These are phyloP conservation scores for Machimus rusticus DNA, from an alignment of 2,888 invertebrate genomes.

Conservation along the genomic window DNA sequence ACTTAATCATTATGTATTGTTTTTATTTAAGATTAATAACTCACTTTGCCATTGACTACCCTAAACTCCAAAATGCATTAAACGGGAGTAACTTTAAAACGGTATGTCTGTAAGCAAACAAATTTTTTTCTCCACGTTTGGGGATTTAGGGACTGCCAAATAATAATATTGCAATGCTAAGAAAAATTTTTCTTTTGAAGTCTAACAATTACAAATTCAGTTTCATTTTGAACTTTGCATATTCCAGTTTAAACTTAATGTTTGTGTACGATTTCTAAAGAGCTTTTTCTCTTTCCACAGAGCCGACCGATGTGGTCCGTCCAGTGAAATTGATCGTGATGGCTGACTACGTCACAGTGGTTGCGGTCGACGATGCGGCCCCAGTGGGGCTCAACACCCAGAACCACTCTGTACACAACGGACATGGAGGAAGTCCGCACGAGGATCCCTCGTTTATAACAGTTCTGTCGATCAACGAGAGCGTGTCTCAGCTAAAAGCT, in stretches of 20 bases:
- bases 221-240: neutral
- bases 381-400: conserved; percentile 28
- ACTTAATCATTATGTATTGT: too few relatives aligned
- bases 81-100: too few relatives aligned
- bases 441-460: conserved; percentile 67
- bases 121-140: too few relatives aligned
- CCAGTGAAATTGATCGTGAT: conserved; percentile 38
- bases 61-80: too few relatives aligned
- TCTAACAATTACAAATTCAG: too few relatives aligned
- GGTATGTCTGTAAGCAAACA: too few relatives aligned
- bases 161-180: too few relatives aligned
- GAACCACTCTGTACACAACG: conserved; percentile 48
- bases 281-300: neutral
- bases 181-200: too few relatives aligned
- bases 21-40: too few relatives aligned
- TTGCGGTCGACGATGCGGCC: conserved; percentile 66
- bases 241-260: neutral
- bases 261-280: neutral
- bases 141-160: too few relatives aligned
- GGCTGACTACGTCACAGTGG: conserved; percentile 69
- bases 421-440: conserved; percentile 44
- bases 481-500: conserved; percentile 47
- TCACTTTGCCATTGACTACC: too few relatives aligned
- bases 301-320: neutral
- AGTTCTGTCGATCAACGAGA: conserved; percentile 68